Evolutionary conservation across 1,140 invertebrate genomes (phyloP).

Genomic region (Cylas formicarius): DNA sequence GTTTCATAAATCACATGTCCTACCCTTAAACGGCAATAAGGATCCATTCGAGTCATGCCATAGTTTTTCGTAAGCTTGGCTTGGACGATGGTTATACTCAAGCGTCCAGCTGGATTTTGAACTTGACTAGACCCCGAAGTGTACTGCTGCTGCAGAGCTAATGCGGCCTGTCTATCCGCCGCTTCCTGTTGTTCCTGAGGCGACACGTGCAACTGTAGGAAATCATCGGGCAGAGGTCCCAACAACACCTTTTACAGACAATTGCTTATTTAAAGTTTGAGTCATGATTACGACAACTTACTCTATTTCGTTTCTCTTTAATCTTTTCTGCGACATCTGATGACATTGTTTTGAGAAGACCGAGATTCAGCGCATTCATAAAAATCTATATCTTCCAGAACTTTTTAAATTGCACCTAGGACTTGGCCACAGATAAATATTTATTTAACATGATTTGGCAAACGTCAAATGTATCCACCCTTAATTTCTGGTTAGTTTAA

Average conservation of each 20-base stretch:
- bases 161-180: slow-evolving; percentile 72
- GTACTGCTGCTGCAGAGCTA: slow-evolving; percentile 73
- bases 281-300: too few relatives aligned
- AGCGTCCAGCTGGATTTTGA: slow-evolving; percentile 59
- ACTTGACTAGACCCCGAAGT: slow-evolving; percentile 22
- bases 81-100: slow-evolving; percentile 77
- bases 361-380: too few relatives aligned
- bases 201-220: slow-evolving; percentile 59
- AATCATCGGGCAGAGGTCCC: slow-evolving; percentile 73
- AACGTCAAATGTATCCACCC: too few relatives aligned
- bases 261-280: not conserved
- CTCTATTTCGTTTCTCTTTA: slow-evolving; percentile 34
- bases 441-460: too few relatives aligned
- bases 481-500: too few relatives aligned
- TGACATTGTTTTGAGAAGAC: slow-evolving; percentile 36
- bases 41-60: slow-evolving; percentile 93
- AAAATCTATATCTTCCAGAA: too few relatives aligned
- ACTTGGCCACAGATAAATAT: too few relatives aligned
- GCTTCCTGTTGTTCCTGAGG: slow-evolving; percentile 57
- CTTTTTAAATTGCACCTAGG: too few relatives aligned
- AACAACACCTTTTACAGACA: slow-evolving; percentile 57
- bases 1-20: slow-evolving; percentile 94
- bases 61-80: slow-evolving; percentile 94
- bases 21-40: slow-evolving; percentile 85
- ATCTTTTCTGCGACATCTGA: slow-evolving; percentile 38